These are phyloP conservation scores for Denticeps clupeoides DNA, from an alignment of 2,797 vertebrate genomes.

Conservation along the genomic window DNA sequence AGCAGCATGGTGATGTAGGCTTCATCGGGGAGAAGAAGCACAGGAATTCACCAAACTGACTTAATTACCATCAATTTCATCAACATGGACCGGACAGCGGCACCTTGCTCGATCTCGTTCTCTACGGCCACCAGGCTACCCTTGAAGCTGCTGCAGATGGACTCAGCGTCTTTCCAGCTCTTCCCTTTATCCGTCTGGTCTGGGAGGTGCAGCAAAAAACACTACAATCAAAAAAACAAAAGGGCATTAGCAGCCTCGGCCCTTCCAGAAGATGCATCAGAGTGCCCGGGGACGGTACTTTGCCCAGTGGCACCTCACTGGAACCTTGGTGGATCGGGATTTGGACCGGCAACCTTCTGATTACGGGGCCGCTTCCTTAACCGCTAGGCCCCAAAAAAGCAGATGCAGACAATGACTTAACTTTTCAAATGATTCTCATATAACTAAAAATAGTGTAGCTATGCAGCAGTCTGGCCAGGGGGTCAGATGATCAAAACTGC, in stretches of 20 bases:
- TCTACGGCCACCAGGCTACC: slow-evolving; percentile 71
- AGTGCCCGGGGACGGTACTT: neutral
- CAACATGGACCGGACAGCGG: neutral
- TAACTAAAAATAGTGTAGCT: too few species aligned
- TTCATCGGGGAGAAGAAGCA: slow-evolving; percentile 28
- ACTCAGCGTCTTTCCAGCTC: slow-evolving; percentile 71
- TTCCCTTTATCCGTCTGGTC: slow-evolving; percentile 57
- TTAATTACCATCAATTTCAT: too few species aligned
- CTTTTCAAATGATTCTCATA: too few species aligned
- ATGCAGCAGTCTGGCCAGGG: too few species aligned
- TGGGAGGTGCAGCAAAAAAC: slow-evolving; percentile 77
- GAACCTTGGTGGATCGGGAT: too few species aligned
- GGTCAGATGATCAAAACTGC: too few species aligned
- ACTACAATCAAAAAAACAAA: slow-evolving; percentile 50
- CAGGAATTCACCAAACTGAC: too few species aligned
- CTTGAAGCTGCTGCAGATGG: slow-evolving; percentile 63
- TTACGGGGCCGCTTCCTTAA: too few species aligned
- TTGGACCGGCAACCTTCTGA: too few species aligned
- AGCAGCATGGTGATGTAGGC: slow-evolving; percentile 92
- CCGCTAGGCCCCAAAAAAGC: too few species aligned
- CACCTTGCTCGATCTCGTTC: slow-evolving; percentile 88
- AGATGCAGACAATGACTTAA: too few species aligned
- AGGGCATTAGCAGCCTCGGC: slow-evolving; percentile 7
- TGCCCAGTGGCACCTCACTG: too few species aligned
- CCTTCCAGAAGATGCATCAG: neutral